Evolutionary conservation across 2,797 vertebrate species (phyloP), one percentile per base, ranked within the genome.

Genomic region (Garrulus glandarius): DNA sequence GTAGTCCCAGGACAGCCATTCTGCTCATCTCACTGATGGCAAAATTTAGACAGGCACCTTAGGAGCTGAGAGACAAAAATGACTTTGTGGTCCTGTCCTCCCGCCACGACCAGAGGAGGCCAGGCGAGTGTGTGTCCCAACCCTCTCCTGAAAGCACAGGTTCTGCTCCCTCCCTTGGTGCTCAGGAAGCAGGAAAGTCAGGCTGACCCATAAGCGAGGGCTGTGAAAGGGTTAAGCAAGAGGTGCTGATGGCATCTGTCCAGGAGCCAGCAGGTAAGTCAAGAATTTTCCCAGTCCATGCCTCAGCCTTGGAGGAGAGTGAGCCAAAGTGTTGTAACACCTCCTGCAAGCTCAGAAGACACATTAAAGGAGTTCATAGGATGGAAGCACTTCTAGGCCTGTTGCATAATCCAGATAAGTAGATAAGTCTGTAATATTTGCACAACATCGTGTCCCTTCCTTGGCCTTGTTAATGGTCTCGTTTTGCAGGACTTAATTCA

Each of bases 401-500:
- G 67, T 97, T 97, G 93, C 89, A 56, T 95, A 96, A 96, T 86
- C 76, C 85, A 87, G 82, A 79, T 95, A 89, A 95, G 90, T 15
- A 91, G 90, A 89, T 95, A 94, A 95, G 67, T 84, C 74, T 76
- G 69, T 39, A 82, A 84, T 90, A 91, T 93, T 94, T 95, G 84
- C 92, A 88, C 89, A 95, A 77, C 84, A 56, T 64, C 0, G 0
- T 91, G 88, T 87, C 92, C 93, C 90, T 91, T 94, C 75, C 29
- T 67, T 91, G 89, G 92, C 95, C 84, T 94, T 89, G 80, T 86
- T 93, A 91, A 89, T 57, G 60, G 84, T 94, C 87, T 93, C 19
- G 0, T 89, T 95, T 88, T 68, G 63, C 61, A 90, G 80, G 76
- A n/a, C 92, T 97, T 94, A 96, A 86, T 84, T 89, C 89, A n/a